phyloP scores from a whole-genome alignment of 2,113 vertebrate species.

The Chionomys nivalis region DNA sequence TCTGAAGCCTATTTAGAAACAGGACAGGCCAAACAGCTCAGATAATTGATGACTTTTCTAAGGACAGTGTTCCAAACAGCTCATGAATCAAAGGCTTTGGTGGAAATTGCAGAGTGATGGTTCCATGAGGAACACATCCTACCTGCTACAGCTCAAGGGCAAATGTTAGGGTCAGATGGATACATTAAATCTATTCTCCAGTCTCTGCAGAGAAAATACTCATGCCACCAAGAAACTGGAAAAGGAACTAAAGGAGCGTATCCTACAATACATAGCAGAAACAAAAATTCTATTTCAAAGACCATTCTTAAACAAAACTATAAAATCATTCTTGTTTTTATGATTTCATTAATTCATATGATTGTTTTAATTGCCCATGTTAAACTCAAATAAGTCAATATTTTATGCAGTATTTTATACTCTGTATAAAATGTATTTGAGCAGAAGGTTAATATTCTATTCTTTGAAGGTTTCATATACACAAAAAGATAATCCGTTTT shows the following conservation, averaged over 20 bases:
- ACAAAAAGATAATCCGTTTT: too few species aligned
- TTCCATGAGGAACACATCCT: neutral
- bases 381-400: neutral
- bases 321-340: neutral
- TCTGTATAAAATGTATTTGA: neutral
- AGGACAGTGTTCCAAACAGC: neutral
- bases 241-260: neutral
- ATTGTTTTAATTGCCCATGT: neutral
- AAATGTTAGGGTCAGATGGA: neutral
- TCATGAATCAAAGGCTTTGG: neutral
- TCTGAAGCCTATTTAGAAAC: constrained; percentile 13
- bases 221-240: neutral
- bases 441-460: neutral
- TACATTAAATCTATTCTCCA: rapidly evolving
- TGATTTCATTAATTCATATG: neutral
- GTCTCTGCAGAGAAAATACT: too few species aligned
- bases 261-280: neutral
- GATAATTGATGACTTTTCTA: neutral
- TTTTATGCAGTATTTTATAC: neutral
- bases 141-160: neutral
- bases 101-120: neutral
- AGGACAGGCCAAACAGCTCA: neutral
- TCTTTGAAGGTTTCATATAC: neutral
- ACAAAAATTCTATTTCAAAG: neutral
- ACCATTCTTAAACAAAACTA: neutral